Conservation (phyloP, 2,888 invertebrate species). For the Choristoneura rosaceana region DNA sequence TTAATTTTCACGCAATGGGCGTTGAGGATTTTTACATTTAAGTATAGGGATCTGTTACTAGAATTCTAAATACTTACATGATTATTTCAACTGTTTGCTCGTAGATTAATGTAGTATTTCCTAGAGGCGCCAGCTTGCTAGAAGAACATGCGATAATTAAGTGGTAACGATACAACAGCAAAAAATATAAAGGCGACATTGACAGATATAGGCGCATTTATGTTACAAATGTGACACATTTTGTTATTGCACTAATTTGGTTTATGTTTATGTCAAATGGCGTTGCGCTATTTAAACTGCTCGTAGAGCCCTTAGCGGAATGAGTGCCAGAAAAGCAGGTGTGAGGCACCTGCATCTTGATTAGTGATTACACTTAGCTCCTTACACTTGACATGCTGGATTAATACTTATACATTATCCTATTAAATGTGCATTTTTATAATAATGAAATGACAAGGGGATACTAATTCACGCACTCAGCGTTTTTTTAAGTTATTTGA, state of each 20-base stretch:
- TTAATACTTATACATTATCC: slow-evolving; percentile 70
- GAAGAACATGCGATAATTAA: slow-evolving; percentile 27
- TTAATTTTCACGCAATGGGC: background rate
- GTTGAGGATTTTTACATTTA: background rate
- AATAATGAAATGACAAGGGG: slow-evolving; percentile 68
- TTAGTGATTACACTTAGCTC: slow-evolving; percentile 76
- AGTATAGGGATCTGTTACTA: background rate
- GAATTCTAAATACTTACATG: background rate
- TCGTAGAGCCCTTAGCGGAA: slow-evolving; percentile 65
- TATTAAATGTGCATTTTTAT: slow-evolving; percentile 66
- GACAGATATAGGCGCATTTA: slow-evolving; percentile 31
- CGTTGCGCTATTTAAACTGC: slow-evolving; percentile 56
- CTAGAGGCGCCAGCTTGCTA: slow-evolving; percentile 22
- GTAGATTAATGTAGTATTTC: background rate
- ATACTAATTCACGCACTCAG: slow-evolving; percentile 27
- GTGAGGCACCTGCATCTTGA: slow-evolving; percentile 79
- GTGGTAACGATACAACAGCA: slow-evolving; percentile 25
- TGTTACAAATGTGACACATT: slow-evolving; percentile 31
- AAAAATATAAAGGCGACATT: slow-evolving; percentile 22
- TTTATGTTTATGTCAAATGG: slow-evolving; percentile 44
- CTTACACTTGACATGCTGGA: slow-evolving; percentile 66
- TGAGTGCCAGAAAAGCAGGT: slow-evolving; percentile 68
- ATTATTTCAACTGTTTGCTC: background rate
- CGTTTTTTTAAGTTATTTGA: slow-evolving; percentile 54
- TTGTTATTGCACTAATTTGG: slow-evolving; percentile 27